phyloP scores from a whole-genome alignment of 35 echinoderm and acorn worm species.

The Ophioderma brevispina region DNA sequence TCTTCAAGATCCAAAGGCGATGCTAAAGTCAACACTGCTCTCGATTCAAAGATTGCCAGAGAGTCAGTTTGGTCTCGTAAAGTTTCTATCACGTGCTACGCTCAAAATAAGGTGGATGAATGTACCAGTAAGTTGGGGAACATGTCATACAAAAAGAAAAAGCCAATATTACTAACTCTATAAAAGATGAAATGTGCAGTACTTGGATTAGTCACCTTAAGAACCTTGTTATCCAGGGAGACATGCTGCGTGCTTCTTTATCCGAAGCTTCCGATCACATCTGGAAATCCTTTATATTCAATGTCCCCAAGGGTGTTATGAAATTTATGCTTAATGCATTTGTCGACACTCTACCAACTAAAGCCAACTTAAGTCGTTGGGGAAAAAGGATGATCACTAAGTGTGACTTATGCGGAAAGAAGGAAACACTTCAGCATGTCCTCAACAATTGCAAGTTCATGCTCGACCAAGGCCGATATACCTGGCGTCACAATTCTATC shows the following conservation, averaged over 20 bases:
- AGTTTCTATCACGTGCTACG: not conserved
- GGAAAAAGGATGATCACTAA: not conserved
- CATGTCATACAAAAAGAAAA: no score
- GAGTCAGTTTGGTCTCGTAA: not conserved
- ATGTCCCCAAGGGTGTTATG: not conserved
- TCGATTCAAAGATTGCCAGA: not conserved
- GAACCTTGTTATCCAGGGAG: not conserved
- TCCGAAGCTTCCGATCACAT: not conserved
- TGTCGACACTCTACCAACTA: not conserved
- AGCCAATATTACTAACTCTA: not conserved
- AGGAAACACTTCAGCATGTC: conserved; percentile 19
- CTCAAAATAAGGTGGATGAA: not conserved
- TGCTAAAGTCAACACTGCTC: not conserved
- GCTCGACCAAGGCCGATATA: not conserved
- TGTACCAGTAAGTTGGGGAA: no score
- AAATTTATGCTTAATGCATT: not conserved
- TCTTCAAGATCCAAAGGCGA: not conserved
- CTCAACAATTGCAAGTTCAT: not conserved
- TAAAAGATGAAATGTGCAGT: not conserved
- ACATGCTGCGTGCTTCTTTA: not conserved
- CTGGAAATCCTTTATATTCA: not conserved
- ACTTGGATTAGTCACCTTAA: not conserved
- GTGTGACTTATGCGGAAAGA: conserved; percentile 12
- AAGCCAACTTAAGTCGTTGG: not conserved
- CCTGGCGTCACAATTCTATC: conserved; percentile 16